These are phyloP conservation scores for Cantharis rufa DNA, from an alignment of 2,888 invertebrate genomes.

Conservation along the genomic window DNA sequence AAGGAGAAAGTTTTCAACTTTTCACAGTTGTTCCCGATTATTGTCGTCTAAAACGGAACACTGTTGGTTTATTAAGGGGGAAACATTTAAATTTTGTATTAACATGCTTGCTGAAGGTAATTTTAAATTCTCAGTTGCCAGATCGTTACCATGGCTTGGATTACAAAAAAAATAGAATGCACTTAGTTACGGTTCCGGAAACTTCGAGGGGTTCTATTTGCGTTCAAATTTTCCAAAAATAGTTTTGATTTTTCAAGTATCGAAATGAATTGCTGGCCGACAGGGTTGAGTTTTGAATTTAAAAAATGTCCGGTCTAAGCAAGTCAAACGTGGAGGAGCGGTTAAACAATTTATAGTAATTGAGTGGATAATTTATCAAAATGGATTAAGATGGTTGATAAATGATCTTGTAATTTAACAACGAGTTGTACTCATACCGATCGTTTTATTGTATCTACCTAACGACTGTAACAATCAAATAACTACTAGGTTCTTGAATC, in stretches of 20 bases:
- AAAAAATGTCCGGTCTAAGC: too few relatives aligned
- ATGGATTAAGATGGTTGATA: neutral
- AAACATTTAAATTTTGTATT: neutral
- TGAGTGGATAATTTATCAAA: neutral
- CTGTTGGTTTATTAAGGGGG: neutral
- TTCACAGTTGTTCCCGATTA: neutral
- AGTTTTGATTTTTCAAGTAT: neutral
- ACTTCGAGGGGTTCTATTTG: neutral
- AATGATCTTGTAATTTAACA: neutral
- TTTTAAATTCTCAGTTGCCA: neutral
- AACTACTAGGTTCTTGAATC: neutral
- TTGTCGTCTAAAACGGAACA: neutral
- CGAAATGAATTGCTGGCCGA: too few relatives aligned
- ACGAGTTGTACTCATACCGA: neutral
- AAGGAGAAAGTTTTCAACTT: neutral
- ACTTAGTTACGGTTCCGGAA: neutral
- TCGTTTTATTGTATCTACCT: neutral
- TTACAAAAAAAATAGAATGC: neutral
- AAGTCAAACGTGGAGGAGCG: neutral
- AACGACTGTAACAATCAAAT: neutral
- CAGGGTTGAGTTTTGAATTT: too few relatives aligned
- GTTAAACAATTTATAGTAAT: neutral
- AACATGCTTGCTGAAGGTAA: neutral
- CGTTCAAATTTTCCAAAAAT: neutral
- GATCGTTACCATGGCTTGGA: neutral